Percentiles rank a stretch among this genome's conserved stretches.
phyloP scores from a whole-genome alignment of 2,113 vertebrate species.

The Plecotus auritus region DNA sequence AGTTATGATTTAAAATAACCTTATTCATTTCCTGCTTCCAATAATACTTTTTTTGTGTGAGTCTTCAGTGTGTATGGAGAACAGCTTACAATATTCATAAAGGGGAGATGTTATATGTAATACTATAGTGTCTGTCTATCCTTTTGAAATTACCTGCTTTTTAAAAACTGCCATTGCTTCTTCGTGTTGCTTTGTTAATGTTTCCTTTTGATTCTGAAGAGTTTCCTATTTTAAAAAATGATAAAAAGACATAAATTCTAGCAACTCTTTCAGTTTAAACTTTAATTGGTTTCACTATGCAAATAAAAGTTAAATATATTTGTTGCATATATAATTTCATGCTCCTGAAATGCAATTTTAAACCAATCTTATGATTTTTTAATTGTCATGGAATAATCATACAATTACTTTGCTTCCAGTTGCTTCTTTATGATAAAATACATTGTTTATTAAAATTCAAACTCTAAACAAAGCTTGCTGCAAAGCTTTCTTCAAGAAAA shows the following conservation, averaged over 20 bases:
- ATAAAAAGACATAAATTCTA: constrained; percentile 30
- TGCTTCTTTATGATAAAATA: not conserved
- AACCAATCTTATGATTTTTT: not conserved
- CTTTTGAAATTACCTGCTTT: constrained; percentile 86
- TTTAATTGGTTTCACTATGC: not conserved
- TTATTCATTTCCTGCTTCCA: constrained; percentile 3
- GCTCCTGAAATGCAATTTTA: constrained; percentile 41
- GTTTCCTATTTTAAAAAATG: constrained; percentile 81
- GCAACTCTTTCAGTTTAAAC: constrained; percentile 6
- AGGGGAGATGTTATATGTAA: not conserved
- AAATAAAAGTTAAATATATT: constrained; percentile 44
- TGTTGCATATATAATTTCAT: not conserved
- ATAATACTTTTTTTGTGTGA: not conserved
- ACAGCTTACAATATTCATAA: not conserved
- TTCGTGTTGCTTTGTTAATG: constrained; percentile 82
- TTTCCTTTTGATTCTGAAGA: constrained; percentile 83
- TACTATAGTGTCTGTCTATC: not conserved
- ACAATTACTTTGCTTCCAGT: not conserved
- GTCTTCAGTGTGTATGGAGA: not conserved
- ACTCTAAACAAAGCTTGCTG: not conserved
- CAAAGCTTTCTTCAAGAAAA: constrained; percentile 31
- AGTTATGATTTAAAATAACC: constrained; percentile 7
- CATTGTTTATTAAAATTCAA: constrained; percentile 23
- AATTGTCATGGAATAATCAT: constrained; percentile 2
- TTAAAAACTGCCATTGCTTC: constrained; percentile 85